Evolutionary conservation across 2,888 invertebrate species (phyloP), one percentile per base, ranked within the genome.

Genomic region (Blastobasis adustella): DNA sequence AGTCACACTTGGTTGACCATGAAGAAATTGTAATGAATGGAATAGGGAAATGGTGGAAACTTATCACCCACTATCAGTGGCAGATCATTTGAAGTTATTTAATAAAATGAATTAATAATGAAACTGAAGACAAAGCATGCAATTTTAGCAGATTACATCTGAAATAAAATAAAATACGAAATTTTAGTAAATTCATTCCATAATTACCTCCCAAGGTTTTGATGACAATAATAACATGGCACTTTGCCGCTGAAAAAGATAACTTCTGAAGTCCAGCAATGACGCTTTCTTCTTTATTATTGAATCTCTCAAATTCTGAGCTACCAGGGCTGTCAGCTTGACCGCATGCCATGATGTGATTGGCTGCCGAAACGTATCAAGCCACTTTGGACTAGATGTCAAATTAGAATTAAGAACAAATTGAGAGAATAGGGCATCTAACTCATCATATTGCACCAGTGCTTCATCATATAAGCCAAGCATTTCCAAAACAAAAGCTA

Each of bases 371-470:
- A 98, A 97, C 42, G 92, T 92, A 54, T 90, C 90, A 60, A 98
- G 85, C 98, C 98, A 98, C 54, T 91, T 91, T 52, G 96, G 95
- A 69, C 93, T 93, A 68, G 96, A 96, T 56, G 96, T 94, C 59
- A 95, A 92, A 69, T 95, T 94, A n/a, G 96, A 95, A 85, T 98
- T 98, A 61, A 97, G 93, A 51, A 98, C 94, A 85, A 98, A 98
- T 87, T 98, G 98, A 2, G 98, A 97, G 79, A 98, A 98, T 62
- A 98, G 91, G 49, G 98, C 98, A 87, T 98, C 98, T 69, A 99
- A 89, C 84, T 98, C 98, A 76, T 98, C 98, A 77, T 98, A 99
- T 73, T 98, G 98, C 51, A 98, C 95, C 61, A 98, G 87, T 9
- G 98, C 96, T 85, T 98, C 98, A 61, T 98, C 97, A 71, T 95